Conservation (phyloP, 35 echinoderm and acorn worm species). For the Patiria miniata region DNA sequence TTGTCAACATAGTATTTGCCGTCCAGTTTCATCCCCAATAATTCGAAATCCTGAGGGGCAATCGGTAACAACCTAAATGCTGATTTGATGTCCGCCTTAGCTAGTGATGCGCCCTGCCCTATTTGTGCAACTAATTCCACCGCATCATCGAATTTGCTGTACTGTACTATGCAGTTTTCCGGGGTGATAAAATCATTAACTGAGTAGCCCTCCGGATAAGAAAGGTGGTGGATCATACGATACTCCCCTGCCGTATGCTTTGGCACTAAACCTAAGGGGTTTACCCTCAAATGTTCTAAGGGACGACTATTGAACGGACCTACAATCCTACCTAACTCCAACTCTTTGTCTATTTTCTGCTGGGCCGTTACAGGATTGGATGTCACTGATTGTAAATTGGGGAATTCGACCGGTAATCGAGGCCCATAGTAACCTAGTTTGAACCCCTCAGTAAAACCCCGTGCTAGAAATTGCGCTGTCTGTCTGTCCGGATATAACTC, state of each 20-base stretch:
- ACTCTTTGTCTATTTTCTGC: neutral
- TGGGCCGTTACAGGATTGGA: neutral
- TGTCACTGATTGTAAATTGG: conserved; percentile 9
- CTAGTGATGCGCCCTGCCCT: conserved; percentile 7
- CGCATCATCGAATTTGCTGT: conserved; percentile 28
- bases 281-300: neutral
- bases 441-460: neutral
- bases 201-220: conserved; percentile 10
- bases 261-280: conserved; percentile 22
- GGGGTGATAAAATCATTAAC: conserved; percentile 34
- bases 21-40: conserved; percentile 12
- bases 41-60: conserved; percentile 17
- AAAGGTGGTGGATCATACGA: conserved; percentile 43
- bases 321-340: neutral
- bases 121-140: neutral
- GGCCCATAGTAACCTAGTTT: neutral
- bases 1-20: conserved; percentile 47
- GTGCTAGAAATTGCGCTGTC: neutral
- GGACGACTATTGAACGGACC: neutral
- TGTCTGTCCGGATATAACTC: neutral
- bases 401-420: neutral
- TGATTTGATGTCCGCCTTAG: conserved; percentile 49
- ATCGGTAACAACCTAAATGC: conserved; percentile 38
- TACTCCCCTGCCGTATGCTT: conserved; percentile 10
- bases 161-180: conserved; percentile 2